Evolutionary conservation across 2,888 invertebrate species (phyloP).

Genomic region (Heteromyza rotundicornis): DNA sequence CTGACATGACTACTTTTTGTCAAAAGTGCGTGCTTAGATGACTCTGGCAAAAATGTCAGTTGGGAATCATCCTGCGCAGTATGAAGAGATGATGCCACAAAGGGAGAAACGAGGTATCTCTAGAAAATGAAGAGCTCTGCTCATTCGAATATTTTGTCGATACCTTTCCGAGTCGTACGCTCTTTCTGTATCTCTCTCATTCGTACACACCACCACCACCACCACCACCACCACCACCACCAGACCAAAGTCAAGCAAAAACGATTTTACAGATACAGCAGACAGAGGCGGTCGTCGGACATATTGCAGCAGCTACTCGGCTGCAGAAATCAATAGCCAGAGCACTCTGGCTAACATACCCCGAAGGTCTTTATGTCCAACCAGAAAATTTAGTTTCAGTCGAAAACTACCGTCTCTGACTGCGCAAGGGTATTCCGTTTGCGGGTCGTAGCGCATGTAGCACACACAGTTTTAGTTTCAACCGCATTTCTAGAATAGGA

Average conservation of each 20-base stretch:
- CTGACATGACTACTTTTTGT: too few relatives aligned
- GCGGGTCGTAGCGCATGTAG: slow-evolving; percentile 39
- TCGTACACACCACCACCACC: slow-evolving; percentile 32
- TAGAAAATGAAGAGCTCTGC: too few relatives aligned
- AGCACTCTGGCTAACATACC: slow-evolving; percentile 51
- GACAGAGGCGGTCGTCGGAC: slow-evolving; percentile 15
- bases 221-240: slow-evolving; percentile 15
- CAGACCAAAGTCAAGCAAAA: too few relatives aligned
- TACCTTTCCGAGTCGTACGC: too few relatives aligned
- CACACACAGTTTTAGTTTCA: too few relatives aligned
- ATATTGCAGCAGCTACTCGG: slow-evolving; percentile 19
- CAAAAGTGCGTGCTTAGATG: too few relatives aligned
- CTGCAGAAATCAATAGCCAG: slow-evolving; percentile 23
- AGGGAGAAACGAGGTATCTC: too few relatives aligned
- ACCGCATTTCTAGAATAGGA: too few relatives aligned
- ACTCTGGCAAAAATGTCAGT: too few relatives aligned
- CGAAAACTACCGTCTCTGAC: slow-evolving; percentile 59
- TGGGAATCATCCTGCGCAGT: too few relatives aligned
- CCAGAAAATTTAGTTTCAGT: slow-evolving; percentile 58
- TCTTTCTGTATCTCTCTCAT: neutral
- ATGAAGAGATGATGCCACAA: too few relatives aligned
- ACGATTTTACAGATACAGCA: slow-evolving; percentile 10
- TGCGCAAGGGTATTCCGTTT: slow-evolving; percentile 58
- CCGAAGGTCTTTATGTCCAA: slow-evolving; percentile 60
- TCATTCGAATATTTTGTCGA: too few relatives aligned